These are phyloP conservation scores for Alligator mississippiensis DNA, from an alignment of 2,113 vertebrate species.

Conservation along the genomic window DNA sequence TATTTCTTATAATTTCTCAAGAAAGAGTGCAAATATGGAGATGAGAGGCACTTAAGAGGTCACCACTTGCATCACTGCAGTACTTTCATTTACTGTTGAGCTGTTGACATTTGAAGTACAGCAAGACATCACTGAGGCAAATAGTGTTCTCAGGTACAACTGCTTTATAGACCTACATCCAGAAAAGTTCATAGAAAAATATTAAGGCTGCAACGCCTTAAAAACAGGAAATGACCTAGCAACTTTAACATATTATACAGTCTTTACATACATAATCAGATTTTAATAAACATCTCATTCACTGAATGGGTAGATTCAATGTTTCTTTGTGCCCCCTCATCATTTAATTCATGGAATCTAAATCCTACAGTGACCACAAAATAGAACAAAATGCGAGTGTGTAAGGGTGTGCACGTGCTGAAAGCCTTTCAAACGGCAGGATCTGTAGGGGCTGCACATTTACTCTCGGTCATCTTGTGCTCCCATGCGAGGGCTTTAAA, in stretches of 20 bases:
- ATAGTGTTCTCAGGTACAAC: background rate
- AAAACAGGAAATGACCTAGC: background rate
- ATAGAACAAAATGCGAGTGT: background rate
- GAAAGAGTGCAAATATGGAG: background rate
- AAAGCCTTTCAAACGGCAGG: too few relatives aligned
- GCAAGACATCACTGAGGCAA: rapidly evolving
- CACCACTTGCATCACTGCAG: background rate
- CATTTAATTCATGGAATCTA: background rate
- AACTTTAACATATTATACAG: background rate
- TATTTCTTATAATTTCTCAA: background rate
- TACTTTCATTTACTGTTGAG: background rate
- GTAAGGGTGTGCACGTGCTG: too few relatives aligned
- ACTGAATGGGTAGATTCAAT: background rate
- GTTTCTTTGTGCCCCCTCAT: background rate
- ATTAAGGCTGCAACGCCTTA: background rate
- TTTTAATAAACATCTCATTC: background rate
- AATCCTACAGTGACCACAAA: background rate
- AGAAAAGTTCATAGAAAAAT: background rate
- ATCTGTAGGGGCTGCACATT: too few relatives aligned
- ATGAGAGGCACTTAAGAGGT: background rate
- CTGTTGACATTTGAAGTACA: background rate
- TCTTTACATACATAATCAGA: background rate
- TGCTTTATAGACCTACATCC: background rate
- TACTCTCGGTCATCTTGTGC: too few relatives aligned
- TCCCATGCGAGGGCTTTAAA: too few relatives aligned